A percentile compares a stretch with the other conserved stretches of the same genome.
These are phyloP conservation scores for Irena cyanogastra DNA, from an alignment of 2,113 vertebrate species.

Conservation along the genomic window DNA sequence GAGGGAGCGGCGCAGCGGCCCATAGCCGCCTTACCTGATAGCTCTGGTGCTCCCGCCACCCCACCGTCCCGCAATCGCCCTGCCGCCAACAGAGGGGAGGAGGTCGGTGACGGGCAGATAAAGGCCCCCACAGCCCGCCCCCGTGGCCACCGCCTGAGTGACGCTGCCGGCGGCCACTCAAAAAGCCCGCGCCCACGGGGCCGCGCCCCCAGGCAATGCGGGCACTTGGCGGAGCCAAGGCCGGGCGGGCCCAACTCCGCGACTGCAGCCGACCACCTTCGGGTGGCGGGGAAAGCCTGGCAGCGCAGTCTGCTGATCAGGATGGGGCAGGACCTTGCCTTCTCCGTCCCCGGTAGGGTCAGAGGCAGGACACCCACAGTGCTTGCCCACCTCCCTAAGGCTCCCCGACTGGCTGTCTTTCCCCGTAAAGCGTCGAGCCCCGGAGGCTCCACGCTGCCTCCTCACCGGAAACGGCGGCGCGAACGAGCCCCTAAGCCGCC, in stretches of 20 bases:
- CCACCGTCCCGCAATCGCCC: rapidly evolving
- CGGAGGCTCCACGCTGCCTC: not conserved
- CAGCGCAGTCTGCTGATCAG: rapidly evolving
- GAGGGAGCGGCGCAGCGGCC: no score
- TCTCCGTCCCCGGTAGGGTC: not conserved
- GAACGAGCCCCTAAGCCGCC: not conserved
- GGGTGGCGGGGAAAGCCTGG: rapidly evolving
- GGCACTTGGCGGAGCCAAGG: no score
- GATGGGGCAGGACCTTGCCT: not conserved
- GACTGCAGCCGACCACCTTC: not conserved
- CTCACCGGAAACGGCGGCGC: not conserved
- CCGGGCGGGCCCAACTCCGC: not conserved
- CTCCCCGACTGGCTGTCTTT: not conserved
- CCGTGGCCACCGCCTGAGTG: not conserved
- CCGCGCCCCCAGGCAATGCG: not conserved
- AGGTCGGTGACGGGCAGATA: rapidly evolving
- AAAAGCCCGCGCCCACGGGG: not conserved
- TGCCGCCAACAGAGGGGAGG: rapidly evolving
- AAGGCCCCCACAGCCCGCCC: not conserved
- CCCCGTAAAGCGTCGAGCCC: not conserved
- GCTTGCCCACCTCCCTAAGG: not conserved
- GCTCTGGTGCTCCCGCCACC: rapidly evolving
- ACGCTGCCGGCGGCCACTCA: not conserved
- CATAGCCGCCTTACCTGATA: not conserved
- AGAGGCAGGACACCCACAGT: not conserved